These are phyloP conservation scores for Microhierax caerulescens DNA, from an alignment of 2,797 vertebrate species.

Conservation along the genomic window DNA sequence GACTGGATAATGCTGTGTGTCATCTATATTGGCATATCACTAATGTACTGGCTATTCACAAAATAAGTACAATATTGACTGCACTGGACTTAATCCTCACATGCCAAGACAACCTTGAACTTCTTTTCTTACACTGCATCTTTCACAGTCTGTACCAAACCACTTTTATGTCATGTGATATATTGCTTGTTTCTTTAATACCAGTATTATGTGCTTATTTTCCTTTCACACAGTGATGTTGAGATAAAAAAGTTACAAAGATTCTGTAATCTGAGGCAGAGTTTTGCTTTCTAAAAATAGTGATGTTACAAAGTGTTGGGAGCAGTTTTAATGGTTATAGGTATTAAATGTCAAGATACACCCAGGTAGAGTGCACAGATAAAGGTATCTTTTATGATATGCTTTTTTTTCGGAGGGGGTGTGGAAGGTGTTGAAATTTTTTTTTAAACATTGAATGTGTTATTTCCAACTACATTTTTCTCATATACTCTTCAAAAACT, in stretches of 20 bases:
- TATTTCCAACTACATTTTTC: neutral
- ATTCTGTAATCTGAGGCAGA: neutral
- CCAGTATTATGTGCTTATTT: neutral
- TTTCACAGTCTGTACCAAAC: neutral
- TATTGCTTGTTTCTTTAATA: constrained; percentile 19
- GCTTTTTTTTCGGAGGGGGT: neutral
- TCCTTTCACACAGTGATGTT: neutral
- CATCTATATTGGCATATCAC: constrained; percentile 80
- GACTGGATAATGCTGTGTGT: constrained; percentile 81
- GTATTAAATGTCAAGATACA: neutral
- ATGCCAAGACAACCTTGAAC: neutral
- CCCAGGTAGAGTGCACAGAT: neutral
- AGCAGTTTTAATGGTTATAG: neutral
- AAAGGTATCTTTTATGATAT: neutral
- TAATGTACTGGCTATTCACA: constrained; percentile 82
- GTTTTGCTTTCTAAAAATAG: constrained; percentile 3
- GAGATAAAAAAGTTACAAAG: neutral
- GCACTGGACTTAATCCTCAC: neutral
- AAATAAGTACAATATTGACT: constrained; percentile 23
- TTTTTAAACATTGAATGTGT: neutral
- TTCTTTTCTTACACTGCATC: neutral
- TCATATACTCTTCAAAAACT: neutral
- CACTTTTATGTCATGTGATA: neutral
- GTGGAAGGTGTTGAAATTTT: neutral
- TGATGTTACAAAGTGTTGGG: neutral